A percentile compares a stretch with the other conserved stretches of the same genome.
Evolutionary conservation across 2,888 invertebrate genomes (phyloP).

Genomic region (Scrobipalpa costella): DNA sequence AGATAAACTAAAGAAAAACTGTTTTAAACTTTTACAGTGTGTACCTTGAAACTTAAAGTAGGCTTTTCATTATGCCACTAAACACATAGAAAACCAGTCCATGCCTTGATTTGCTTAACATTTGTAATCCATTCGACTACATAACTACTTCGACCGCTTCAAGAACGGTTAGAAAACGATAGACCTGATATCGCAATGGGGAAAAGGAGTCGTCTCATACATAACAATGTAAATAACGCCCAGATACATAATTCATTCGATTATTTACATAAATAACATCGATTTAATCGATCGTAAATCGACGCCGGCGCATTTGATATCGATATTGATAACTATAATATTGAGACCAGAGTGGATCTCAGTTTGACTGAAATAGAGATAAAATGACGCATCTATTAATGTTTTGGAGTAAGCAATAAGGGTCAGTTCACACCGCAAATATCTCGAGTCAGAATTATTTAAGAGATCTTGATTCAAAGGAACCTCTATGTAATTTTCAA

Average conservation of each 20-base stretch:
- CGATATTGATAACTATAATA: neutral
- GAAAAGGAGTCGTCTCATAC: constrained; percentile 12
- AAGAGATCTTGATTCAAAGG: no score
- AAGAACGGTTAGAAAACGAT: constrained; percentile 13
- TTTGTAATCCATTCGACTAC: neutral
- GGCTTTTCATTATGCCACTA: neutral
- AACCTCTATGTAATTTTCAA: no score
- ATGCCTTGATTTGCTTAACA: neutral
- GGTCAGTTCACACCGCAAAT: no score
- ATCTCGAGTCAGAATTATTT: no score
- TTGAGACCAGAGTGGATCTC: constrained; percentile 2
- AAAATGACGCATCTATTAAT: neutral
- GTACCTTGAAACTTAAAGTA: no score
- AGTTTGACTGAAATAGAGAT: neutral
- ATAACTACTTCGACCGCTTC: neutral
- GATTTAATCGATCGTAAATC: constrained; percentile 20
- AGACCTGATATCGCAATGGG: constrained; percentile 5
- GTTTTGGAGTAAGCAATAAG: neutral
- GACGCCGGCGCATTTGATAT: neutral
- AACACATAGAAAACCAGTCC: neutral
- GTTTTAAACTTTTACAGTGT: no score
- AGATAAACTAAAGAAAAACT: no score
- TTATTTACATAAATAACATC: constrained; percentile 19
- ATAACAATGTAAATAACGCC: constrained; percentile 18
- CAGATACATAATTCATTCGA: constrained; percentile 15